phyloP scores from a whole-genome alignment of 2,888 invertebrate species.

The Alloplasta piceator region DNA sequence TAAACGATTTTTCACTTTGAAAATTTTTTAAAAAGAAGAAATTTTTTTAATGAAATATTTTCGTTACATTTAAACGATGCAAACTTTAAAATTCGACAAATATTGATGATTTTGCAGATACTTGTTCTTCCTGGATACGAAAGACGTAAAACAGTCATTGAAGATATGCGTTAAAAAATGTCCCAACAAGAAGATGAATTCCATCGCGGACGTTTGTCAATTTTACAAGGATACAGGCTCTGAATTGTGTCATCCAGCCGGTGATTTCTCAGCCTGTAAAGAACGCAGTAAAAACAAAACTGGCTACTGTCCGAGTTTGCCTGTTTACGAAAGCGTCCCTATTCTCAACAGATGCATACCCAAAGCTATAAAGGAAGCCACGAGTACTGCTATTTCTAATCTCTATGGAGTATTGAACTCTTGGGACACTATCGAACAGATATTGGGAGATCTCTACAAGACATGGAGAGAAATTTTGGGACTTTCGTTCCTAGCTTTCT shows the following conservation, averaged over 20 bases:
- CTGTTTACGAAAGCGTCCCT: constrained; percentile 90
- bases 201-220: constrained; percentile 87
- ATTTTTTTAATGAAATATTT: too few relatives aligned
- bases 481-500: constrained; percentile 91
- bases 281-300: constrained; percentile 75
- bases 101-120: constrained; percentile 83
- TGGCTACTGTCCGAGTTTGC: constrained; percentile 86
- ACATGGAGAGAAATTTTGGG: constrained; percentile 94
- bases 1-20: too few relatives aligned
- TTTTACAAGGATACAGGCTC: constrained; percentile 90
- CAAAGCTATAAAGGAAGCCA: constrained; percentile 87
- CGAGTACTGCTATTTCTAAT: constrained; percentile 87
- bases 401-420: constrained; percentile 93
- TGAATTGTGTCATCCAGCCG: constrained; percentile 87
- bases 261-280: constrained; percentile 79
- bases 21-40: too few relatives aligned
- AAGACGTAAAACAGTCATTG: constrained; percentile 89
- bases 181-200: constrained; percentile 88
- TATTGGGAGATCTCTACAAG: constrained; percentile 93
- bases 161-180: constrained; percentile 96
- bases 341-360: constrained; percentile 96
- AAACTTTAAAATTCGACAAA: constrained; percentile 23
- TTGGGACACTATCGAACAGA: constrained; percentile 95
- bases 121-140: constrained; percentile 93
- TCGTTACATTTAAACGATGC: too few relatives aligned